Evolutionary conservation across 2,888 invertebrate genomes (phyloP), one percentile per base, ranked within the genome.

Genomic region (Belgica antarctica): DNA sequence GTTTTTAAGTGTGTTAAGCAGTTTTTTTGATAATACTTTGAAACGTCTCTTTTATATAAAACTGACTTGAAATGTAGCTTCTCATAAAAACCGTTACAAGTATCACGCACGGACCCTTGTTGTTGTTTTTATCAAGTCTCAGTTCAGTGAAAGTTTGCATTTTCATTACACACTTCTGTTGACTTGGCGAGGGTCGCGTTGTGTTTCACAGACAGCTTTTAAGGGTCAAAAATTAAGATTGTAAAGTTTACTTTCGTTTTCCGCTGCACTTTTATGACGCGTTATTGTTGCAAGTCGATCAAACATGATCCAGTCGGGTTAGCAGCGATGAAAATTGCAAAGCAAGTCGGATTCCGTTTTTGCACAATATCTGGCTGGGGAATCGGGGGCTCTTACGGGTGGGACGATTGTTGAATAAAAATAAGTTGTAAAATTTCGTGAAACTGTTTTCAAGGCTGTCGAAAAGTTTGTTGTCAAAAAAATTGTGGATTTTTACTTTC

Each of bases 381-480:
- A n/a, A n/a, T n/a, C n/a, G n/a, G n/a, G n/a, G n/a, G n/a, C n/a
- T 15, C n/a, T 59, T 59, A 27, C n/a, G 2, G 12, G 27, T 59
- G 59, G 7, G 59, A 59, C 27, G 5, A 27, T 59, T 17, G 19
- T 59, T n/a, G n/a, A n/a, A n/a, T n/a, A n/a, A n/a, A n/a, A n/a
- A n/a, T n/a, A n/a, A n/a, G n/a, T n/a, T n/a, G 59, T 19, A 59
- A 59, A 59, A 59, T 59, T 10, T 59, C 59, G 59, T 59, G 59
- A 59, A 59, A 59, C 3, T 5, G 25, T 59, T 52, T 7, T 59
- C 59, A 59, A 59, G 59, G 59, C 15, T 59, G 25, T 59, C 3
- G n/a, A n/a, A n/a, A n/a, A n/a, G n/a, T n/a, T 52, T 22, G 52
- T 59, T 59, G 59, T 59, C 59, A 59, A 59, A 59, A 52, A 59